Evolutionary conservation across 2,888 invertebrate species (phyloP).

Genomic region (Sceliomorpha sp.): DNA sequence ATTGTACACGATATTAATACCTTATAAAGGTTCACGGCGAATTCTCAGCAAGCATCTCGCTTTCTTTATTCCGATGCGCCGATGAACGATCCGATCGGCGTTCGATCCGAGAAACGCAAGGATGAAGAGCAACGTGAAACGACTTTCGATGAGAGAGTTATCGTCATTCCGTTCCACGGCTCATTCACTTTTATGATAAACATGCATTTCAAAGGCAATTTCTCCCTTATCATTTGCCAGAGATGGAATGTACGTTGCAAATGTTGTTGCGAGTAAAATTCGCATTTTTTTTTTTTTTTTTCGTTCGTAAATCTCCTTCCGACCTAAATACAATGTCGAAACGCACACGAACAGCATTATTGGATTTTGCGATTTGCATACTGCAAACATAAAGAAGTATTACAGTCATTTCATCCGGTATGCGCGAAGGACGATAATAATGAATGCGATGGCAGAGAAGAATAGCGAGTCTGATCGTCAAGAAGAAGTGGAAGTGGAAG

Average conservation of each 20-base stretch:
- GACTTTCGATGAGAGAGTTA: too few relatives aligned
- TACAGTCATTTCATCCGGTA: constrained; percentile 50
- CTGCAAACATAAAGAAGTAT: constrained; percentile 52
- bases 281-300: background rate
- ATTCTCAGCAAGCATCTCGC: background rate
- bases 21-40: constrained; percentile 5
- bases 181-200: too few relatives aligned
- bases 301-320: background rate
- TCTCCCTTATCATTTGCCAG: too few relatives aligned
- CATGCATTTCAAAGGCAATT: too few relatives aligned
- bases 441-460: constrained; percentile 60
- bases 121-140: too few relatives aligned
- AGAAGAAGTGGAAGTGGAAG: constrained; percentile 59
- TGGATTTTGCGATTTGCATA: constrained; percentile 48
- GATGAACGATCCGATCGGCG: constrained; percentile 1
- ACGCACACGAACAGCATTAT: constrained; percentile 23
- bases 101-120: too few relatives aligned
- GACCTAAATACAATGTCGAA: constrained; percentile 21
- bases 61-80: background rate
- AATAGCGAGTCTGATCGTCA: constrained; percentile 65
- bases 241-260: too few relatives aligned
- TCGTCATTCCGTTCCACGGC: background rate
- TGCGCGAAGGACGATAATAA: constrained; percentile 65
- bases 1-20: constrained; percentile 35
- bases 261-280: constrained; percentile 3